Evolutionary conservation across 2,797 vertebrate genomes (phyloP), one percentile per base, ranked within the genome.

Genomic region (Crypturellus tataupa): DNA sequence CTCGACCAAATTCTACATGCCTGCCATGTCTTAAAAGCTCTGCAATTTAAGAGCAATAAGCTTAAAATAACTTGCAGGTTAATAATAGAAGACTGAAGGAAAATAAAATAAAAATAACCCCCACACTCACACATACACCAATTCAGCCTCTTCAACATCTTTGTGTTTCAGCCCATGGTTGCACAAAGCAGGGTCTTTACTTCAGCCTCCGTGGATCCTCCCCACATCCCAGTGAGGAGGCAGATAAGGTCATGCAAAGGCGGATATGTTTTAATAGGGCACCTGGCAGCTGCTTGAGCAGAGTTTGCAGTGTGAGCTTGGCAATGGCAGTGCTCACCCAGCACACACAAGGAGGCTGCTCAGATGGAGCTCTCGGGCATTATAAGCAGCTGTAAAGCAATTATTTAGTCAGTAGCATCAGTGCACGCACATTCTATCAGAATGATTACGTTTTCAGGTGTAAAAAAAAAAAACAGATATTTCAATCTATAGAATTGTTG

Each of bases 21-120:
- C 46, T 89, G n/a, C 51, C 76, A 63, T 25, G 2, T 67, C 76
- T 83, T 87, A 91, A 87, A 76, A 49, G 12, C 4, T 60, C 67
- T 69, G 56, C 67, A 95, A 70, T 93, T 89, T 89, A 81, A 93
- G 87, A 91, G 63, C 39, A 83, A 76, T 67, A 79, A 72, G 27
- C 46, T 94, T 93, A 75, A 92, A 94, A 89, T 80, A 89, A 89
- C 72, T 39, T 29, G 6, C 10, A 81, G 56, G 60, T 89, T 89
- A 87, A 87, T 46, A 79, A 60, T 3, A 87, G n/a, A 49, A 49
- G 47, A 24, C 47, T 49, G 47, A 49, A 24, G 24, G 42, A 44
- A 18, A 44, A 42, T 13, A 15, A 42, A 44, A 16, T 17, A 44
- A 17, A 44, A 44, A 39, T 39, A 8, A 39, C 37, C 9, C 37